Evolutionary conservation across 2,888 invertebrate species (phyloP).

Genomic region (Caenorhabditis sulstoni): DNA sequence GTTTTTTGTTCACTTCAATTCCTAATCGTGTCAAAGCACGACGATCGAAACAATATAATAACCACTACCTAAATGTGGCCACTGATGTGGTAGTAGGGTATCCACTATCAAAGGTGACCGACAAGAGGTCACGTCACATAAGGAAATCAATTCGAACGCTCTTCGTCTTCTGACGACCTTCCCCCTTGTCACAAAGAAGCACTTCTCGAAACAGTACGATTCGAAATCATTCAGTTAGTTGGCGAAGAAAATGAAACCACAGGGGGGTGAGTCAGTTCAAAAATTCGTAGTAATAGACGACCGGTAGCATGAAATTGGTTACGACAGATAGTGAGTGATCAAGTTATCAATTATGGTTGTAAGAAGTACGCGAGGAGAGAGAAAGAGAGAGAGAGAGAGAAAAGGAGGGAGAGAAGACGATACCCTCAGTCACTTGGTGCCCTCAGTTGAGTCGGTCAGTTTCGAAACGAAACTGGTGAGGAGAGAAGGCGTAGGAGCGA

Average conservation of each 20-base stretch:
- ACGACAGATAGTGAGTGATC: slow-evolving; percentile 38
- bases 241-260: slow-evolving; percentile 29
- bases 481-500: slow-evolving; percentile 16
- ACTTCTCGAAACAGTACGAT: slow-evolving; percentile 21
- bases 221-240: slow-evolving; percentile 27
- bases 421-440: background rate
- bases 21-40: background rate
- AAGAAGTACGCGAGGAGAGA: slow-evolving; percentile 13
- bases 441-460: slow-evolving; percentile 36
- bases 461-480: slow-evolving; percentile 32
- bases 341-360: slow-evolving; percentile 59
- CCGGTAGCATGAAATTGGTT: slow-evolving; percentile 47
- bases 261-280: background rate
- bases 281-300: slow-evolving; percentile 43
- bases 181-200: slow-evolving; percentile 7
- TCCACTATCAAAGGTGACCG: slow-evolving; percentile 12
- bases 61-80: background rate
- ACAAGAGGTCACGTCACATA: slow-evolving; percentile 19
- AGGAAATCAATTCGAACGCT: slow-evolving; percentile 36
- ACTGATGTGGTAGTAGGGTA: background rate
- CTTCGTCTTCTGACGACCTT: slow-evolving; percentile 5
- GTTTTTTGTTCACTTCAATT: background rate
- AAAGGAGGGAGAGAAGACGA: background rate
- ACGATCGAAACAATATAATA: slow-evolving; percentile 1
- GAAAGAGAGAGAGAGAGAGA: slow-evolving; percentile 3